Evolutionary conservation across 1,140 invertebrate genomes (phyloP).

Genomic region (Araneus ventricosus): DNA sequence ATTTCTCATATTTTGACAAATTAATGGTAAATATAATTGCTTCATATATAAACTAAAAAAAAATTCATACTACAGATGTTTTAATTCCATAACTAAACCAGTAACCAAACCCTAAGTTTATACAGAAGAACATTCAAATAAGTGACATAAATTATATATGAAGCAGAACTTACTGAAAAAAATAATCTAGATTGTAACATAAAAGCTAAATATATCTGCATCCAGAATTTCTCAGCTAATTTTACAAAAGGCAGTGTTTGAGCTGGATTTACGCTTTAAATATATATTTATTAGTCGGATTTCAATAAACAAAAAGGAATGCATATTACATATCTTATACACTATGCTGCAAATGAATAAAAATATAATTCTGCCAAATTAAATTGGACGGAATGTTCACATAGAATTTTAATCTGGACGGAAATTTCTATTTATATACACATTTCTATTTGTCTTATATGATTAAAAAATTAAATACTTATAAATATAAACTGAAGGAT

Average conservation of each 20-base stretch:
- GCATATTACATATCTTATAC: background rate
- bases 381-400: too few species aligned
- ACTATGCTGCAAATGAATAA: background rate
- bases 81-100: background rate
- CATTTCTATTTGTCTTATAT: too few species aligned
- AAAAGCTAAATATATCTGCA: background rate
- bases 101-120: background rate
- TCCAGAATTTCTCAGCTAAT: background rate
- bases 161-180: background rate
- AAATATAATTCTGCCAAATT: background rate
- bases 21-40: too few species aligned
- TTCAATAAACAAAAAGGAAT: too few species aligned
- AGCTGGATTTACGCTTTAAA: conserved; percentile 31
- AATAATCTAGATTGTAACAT: background rate
- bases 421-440: too few species aligned
- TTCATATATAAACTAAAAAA: background rate
- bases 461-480: too few species aligned
- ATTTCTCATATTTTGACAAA: too few species aligned
- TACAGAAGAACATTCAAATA: background rate
- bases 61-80: background rate
- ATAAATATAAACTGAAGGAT: too few species aligned
- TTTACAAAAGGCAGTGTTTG: conserved; percentile 45
- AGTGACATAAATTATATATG: background rate
- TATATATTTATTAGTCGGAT: too few species aligned
- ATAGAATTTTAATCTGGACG: too few species aligned